phyloP scores from a whole-genome alignment of 1,140 invertebrate genomes.

The Schlechtendalia chinensis region DNA sequence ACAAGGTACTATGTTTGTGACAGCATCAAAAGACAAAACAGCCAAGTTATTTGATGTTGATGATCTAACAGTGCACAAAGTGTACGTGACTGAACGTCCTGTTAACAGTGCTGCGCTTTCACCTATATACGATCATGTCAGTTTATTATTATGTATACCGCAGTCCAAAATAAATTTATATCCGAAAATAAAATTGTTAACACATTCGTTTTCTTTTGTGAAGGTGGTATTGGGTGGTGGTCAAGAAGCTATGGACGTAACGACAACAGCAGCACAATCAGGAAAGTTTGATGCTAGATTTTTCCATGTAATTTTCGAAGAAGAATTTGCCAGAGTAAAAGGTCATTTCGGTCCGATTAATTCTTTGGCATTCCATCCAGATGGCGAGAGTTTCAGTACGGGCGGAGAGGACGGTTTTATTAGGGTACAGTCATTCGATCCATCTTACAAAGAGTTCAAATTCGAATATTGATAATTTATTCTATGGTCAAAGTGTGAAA shows the following conservation, averaged over 20 bases:
- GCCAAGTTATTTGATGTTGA: conserved; percentile 91
- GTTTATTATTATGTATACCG: conserved; percentile 53
- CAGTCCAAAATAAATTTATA: too few relatives aligned
- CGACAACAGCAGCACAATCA: conserved; percentile 89
- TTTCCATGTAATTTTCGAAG: conserved; percentile 98
- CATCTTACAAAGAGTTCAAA: conserved; percentile 93
- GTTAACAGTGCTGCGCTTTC: conserved; percentile 96
- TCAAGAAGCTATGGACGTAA: conserved; percentile 98
- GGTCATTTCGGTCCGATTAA: conserved; percentile 99
- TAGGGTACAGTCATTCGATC: conserved; percentile 93
- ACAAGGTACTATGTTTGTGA: conserved; percentile 94
- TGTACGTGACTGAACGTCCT: conserved; percentile 93
- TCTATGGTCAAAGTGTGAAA: background rate
- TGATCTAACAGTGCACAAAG: conserved; percentile 81
- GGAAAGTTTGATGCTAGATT: conserved; percentile 99
- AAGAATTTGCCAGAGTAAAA: conserved; percentile 97
- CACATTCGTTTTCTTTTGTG: too few relatives aligned
- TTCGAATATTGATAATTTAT: conserved; percentile 75
- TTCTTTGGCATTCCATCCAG: conserved; percentile 95
- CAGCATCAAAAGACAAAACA: conserved; percentile 90
- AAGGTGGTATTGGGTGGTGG: conserved; percentile 91
- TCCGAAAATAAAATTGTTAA: too few relatives aligned
- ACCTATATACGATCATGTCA: conserved; percentile 87
- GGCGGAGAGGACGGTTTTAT: conserved; percentile 99
- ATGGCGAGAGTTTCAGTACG: conserved; percentile 93